These are phyloP conservation scores for Eulemur mongoz DNA, from an alignment of 2,797 vertebrate species.

Conservation along the genomic window DNA sequence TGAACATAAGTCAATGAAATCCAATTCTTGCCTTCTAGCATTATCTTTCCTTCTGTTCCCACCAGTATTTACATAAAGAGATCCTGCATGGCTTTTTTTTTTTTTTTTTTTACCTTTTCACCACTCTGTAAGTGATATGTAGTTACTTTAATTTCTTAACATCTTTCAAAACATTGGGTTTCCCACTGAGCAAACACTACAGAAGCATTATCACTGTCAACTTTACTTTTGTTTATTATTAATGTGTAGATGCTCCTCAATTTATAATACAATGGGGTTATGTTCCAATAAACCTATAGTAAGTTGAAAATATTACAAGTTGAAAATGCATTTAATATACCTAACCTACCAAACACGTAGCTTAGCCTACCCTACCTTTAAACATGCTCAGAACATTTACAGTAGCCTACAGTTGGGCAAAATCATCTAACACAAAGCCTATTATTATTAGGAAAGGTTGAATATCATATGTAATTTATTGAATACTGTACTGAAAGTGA, in stretches of 20 bases:
- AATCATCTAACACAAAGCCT: neutral
- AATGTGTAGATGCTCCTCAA: neutral
- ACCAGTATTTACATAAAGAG: neutral
- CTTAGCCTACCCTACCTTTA: neutral
- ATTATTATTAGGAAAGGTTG: neutral
- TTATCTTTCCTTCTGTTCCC: neutral
- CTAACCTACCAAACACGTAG: neutral
- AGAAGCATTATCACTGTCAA: neutral
- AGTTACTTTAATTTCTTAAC: neutral
- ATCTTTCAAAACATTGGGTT: neutral
- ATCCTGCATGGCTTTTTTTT: neutral
- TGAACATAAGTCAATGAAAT: neutral
- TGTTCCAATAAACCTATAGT: neutral
- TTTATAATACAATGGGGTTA: neutral
- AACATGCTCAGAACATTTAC: neutral
- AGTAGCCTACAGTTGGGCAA: neutral
- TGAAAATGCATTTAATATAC: neutral
- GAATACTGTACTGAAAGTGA: neutral
- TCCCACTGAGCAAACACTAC: neutral
- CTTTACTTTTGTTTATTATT: neutral
- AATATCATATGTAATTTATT: neutral
- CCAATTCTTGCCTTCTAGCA: neutral
- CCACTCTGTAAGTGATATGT: neutral
- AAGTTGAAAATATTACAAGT: neutral
- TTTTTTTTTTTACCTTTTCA: neutral